Conservation (phyloP, 2,797 vertebrate genomes). For the Mallotus villosus region DNA sequence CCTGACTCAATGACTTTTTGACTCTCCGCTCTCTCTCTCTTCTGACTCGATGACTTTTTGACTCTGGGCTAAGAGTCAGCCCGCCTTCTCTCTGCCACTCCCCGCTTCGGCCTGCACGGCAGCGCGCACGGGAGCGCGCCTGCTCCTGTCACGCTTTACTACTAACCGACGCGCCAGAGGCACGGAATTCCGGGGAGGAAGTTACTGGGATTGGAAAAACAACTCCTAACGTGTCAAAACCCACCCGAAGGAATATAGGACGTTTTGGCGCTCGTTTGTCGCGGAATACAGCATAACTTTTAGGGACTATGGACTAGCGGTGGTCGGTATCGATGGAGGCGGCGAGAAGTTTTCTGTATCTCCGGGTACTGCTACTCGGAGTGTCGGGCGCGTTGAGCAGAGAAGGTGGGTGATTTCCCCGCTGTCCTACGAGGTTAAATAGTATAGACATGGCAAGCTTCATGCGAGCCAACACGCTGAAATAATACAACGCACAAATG, state of each 20-base stretch:
- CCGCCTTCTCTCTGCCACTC: constrained; percentile 57
- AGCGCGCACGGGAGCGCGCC: constrained; percentile 72
- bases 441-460: background rate
- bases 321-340: constrained; percentile 70
- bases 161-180: constrained; percentile 47
- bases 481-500: background rate
- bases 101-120: constrained; percentile 66
- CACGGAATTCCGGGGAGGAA: constrained; percentile 67
- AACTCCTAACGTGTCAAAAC: constrained; percentile 28
- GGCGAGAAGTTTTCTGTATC: constrained; percentile 74
- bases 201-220: constrained; percentile 57
- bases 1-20: constrained; percentile 8
- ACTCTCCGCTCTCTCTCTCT: background rate
- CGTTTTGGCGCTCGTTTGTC: background rate
- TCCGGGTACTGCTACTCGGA: constrained; percentile 72
- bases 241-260: background rate
- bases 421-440: constrained; percentile 5
- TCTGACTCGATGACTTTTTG: constrained; percentile 9
- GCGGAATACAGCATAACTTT: background rate
- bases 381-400: constrained; percentile 64
- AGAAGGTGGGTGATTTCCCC: constrained; percentile 76
- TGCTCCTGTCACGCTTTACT: constrained; percentile 56
- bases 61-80: background rate
- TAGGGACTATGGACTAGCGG: constrained; percentile 66
- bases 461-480: background rate